These are phyloP conservation scores for Mixornis gularis DNA, from an alignment of 2,113 vertebrate species.

Conservation along the genomic window DNA sequence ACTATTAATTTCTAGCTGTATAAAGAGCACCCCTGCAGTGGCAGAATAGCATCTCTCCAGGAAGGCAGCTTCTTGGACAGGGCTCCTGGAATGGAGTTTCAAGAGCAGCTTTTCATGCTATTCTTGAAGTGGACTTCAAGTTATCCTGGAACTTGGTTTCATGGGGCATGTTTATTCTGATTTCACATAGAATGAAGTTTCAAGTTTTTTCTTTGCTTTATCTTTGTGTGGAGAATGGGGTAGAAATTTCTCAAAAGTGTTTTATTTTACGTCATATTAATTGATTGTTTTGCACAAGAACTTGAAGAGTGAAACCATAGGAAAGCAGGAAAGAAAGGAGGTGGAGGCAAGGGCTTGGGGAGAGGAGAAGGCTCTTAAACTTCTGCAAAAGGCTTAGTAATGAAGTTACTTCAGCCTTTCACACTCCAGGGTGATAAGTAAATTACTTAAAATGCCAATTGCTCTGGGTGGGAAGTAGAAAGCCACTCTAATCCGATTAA, in stretches of 20 bases:
- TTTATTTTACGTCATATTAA: not conserved
- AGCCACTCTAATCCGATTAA: constrained; percentile 63
- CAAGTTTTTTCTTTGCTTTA: not conserved
- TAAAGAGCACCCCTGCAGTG: not conserved
- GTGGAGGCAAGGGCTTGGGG: not conserved
- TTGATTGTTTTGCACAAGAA: not conserved
- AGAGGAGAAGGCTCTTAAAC: not conserved
- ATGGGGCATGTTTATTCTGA: not conserved
- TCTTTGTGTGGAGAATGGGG: not conserved
- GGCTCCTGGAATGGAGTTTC: not conserved
- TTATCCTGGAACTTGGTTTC: not conserved
- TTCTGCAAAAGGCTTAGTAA: not conserved
- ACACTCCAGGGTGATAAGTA: constrained; percentile 12
- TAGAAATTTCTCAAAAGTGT: not conserved
- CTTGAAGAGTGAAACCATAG: not conserved
- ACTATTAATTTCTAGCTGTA: not conserved
- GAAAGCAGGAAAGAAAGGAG: not conserved
- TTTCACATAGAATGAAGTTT: not conserved
- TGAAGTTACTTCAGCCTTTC: not conserved
- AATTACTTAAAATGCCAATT: constrained; percentile 21
- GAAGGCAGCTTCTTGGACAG: not conserved
- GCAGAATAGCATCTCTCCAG: not conserved
- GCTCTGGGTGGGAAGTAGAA: constrained; percentile 64
- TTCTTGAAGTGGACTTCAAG: not conserved
- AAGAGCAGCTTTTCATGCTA: not conserved